phyloP scores from a whole-genome alignment of 2,113 vertebrate species.

The Myrmecophaga tridactyla region DNA sequence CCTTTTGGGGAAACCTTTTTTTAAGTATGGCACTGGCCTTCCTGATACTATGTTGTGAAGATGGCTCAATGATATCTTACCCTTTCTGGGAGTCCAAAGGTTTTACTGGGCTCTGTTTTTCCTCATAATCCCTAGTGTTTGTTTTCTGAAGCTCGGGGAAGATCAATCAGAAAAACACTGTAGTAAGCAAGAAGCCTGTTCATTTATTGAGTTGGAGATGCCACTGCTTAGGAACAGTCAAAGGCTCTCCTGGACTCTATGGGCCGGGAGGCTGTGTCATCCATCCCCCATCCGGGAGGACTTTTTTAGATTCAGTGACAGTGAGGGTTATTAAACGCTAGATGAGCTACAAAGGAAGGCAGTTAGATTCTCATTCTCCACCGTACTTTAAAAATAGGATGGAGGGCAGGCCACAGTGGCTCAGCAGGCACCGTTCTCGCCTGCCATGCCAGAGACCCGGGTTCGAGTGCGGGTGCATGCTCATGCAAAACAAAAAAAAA shows the following conservation, averaged over 20 bases:
- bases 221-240: neutral
- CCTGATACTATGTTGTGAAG: conserved; percentile 77
- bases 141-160: neutral
- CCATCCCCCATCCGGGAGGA: neutral
- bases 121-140: neutral
- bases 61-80: conserved; percentile 77
- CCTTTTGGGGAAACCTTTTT: conserved; percentile 70
- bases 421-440: no score
- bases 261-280: neutral
- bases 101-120: neutral
- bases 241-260: neutral
- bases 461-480: no score
- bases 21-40: conserved; percentile 77
- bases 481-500: no score
- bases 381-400: conserved; percentile 65
- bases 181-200: conserved; percentile 3
- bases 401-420: no score
- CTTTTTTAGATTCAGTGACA: conserved; percentile 48
- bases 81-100: neutral
- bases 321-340: conserved; percentile 52
- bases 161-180: neutral
- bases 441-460: no score
- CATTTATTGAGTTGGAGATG: neutral
- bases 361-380: conserved; percentile 2
- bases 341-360: conserved; percentile 25